Base-by-base conservation (phyloP, 2,113 vertebrate genomes). In the Phrynosoma blainvillii region DNA sequence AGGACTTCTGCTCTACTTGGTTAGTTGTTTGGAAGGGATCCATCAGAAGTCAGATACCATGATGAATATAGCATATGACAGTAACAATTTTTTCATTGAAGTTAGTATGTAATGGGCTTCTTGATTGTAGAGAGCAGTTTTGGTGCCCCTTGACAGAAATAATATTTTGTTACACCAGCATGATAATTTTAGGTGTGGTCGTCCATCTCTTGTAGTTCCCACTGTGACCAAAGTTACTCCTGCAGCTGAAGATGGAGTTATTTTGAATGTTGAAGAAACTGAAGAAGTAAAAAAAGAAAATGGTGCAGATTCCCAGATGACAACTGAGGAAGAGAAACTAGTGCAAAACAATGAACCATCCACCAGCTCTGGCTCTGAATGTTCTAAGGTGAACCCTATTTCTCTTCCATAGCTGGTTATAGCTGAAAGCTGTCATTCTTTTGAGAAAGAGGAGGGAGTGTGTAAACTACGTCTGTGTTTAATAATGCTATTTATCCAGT, bases 311-410 rank as follows among this genome's bases (percentile, higher is more conserved):
- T 88, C 87, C 47, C 90, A 89, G 21, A 89, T 93, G 79, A 59
- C 2, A 0, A 91, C 68, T 42, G 85, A 93, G 75, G 95, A 95
- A 74, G 92, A 91, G 54, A 95, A 91, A 13, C 40, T 8, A 0
- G 96, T 97, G 21, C 95, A 93, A 80, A 88, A 74, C 3, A 96
- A 83, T 1, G 95, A 96, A 10, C 97, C 97, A 0, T 97, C 97
- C 77, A 95, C 97, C 84, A 97, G 97, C 90, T 95, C 94, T 75
- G 94, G 93, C 1, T 92, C 92, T 86, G 93, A 96, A 68, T 90
- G 93, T 90, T 82, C 87, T 1, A 94, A 95, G 96, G 97, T 97
- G 95, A 93, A 84, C 18, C 0, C 0, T 11, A 2, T 30, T 3
- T 59, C 7, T 73, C 42, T 56, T 81, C 27, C 76, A 13, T 75